Conservation (phyloP, 2,797 vertebrate species). For the Jordanella pulchra region DNA sequence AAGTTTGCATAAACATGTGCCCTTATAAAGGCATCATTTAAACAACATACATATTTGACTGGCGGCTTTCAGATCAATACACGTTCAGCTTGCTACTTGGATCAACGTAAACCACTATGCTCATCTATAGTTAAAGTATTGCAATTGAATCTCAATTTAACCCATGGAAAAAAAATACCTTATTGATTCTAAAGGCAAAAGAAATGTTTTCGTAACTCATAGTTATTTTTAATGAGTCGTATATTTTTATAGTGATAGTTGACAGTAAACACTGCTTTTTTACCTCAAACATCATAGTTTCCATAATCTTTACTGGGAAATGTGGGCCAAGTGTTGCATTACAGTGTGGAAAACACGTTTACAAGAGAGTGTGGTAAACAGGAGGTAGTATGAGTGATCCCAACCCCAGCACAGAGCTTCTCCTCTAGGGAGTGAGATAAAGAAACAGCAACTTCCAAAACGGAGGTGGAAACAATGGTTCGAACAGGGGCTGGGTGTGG, state of each 20-base stretch:
- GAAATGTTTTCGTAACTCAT: no score
- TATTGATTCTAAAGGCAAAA: no score
- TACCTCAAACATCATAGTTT: slow-evolving; percentile 22
- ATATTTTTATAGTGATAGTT: no score
- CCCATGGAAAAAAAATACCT: no score
- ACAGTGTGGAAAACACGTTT: slow-evolving; percentile 31
- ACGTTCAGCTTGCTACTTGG: slow-evolving; percentile 1
- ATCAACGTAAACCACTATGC: slow-evolving; percentile 13
- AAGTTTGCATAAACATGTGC: neutral
- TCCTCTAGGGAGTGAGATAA: slow-evolving; percentile 71
- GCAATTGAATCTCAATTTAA: no score
- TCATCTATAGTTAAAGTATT: slow-evolving; percentile 4
- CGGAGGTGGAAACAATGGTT: slow-evolving; percentile 71
- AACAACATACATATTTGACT: slow-evolving; percentile 10
- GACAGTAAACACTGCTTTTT: neutral
- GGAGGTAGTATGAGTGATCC: slow-evolving; percentile 68
- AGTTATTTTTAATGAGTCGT: no score
- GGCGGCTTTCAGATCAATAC: neutral
- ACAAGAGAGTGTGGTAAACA: slow-evolving; percentile 67
- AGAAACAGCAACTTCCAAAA: slow-evolving; percentile 64
- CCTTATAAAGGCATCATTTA: slow-evolving; percentile 10
- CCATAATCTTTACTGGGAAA: slow-evolving; percentile 29
- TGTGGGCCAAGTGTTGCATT: slow-evolving; percentile 33
- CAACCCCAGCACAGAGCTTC: slow-evolving; percentile 64
- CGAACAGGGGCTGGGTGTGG: slow-evolving; percentile 53